Percentiles rank a stretch among this genome's conserved stretches.
phyloP scores from a whole-genome alignment of 2,888 invertebrate genomes.

The Drosophila mimetica region DNA sequence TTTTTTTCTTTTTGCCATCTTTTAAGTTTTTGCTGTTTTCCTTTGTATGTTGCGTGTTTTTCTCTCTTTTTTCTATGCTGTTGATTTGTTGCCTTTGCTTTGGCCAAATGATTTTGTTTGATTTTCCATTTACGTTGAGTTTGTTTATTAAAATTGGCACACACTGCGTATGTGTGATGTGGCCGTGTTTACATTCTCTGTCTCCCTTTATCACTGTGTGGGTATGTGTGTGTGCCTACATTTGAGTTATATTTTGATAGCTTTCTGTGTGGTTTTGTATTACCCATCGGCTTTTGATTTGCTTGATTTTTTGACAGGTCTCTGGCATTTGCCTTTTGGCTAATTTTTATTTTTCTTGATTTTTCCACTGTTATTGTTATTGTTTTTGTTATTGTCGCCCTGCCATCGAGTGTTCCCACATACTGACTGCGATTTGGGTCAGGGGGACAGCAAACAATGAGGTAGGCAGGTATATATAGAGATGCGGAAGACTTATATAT shows the following conservation, averaged over 20 bases:
- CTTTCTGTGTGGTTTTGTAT: slow-evolving; percentile 58
- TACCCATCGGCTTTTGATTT: slow-evolving; percentile 63
- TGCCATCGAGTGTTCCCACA: slow-evolving; percentile 40
- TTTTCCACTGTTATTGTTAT: slow-evolving; percentile 1
- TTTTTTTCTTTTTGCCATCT: slow-evolving; percentile 42
- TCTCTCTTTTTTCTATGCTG: slow-evolving; percentile 22
- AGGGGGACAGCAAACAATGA: slow-evolving; percentile 41
- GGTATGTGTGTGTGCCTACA: slow-evolving; percentile 8
- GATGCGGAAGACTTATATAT: slow-evolving; percentile 2
- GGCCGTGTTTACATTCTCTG: slow-evolving; percentile 55
- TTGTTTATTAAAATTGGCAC: slow-evolving; percentile 79
- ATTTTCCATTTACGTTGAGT: slow-evolving; percentile 75
- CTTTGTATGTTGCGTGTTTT: slow-evolving; percentile 38
- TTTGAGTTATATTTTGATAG: slow-evolving; percentile 40
- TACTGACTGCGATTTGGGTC: slow-evolving; percentile 56
- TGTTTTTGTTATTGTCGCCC: neutral
- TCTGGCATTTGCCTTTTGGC: slow-evolving; percentile 40
- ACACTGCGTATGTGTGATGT: slow-evolving; percentile 74
- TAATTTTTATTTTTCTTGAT: slow-evolving; percentile 42
- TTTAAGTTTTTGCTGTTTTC: slow-evolving; percentile 24
- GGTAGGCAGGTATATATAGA: slow-evolving; percentile 9
- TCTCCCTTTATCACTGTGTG: slow-evolving; percentile 20
- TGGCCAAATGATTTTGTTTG: slow-evolving; percentile 65
- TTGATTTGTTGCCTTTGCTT: slow-evolving; percentile 51
- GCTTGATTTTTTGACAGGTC: slow-evolving; percentile 58